Evolutionary conservation across 2,113 vertebrate genomes (phyloP), one percentile per base, ranked within the genome.

Genomic region (Gobiocypris rarus): DNA sequence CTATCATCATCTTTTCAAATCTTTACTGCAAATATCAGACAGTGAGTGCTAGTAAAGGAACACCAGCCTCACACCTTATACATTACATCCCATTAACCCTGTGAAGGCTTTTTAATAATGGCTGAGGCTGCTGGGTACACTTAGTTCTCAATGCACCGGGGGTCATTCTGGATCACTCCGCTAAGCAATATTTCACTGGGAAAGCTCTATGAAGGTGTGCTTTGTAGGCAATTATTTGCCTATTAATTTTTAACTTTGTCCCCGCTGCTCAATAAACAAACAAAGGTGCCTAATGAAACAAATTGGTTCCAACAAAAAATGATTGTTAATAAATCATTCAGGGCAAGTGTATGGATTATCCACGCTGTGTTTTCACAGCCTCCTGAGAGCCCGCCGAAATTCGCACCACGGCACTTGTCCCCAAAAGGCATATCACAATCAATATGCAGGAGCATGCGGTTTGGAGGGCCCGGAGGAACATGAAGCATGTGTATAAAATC

Each of bases 171-270:
- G 28, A 85, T 88, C 70, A 81, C 84, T 82, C 88, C 82, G 61
- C 34, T 52, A 84, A 87, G 87, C 87, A 83, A 90, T 89, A 89
- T 90, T 90, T 91, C 88, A 91, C 65, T 0, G 31, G 71, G 74
- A 83, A 61, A 65, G 87, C 87, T 26, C 75, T 82, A 45, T 84
- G 84, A 87, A 85, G 86, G 85, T 75, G 17, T 50, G 87, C 85
- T 89, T 93, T 91, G 89, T 89, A 82, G 70, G 75, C 91, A 93
- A 93, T 94, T 93, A 94, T 92, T 92, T 89, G 89, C 90, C 88
- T 88, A 90, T 94, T 93, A 91, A 92, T 94, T 93, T 92, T 92
- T 90, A 85, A 91, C 89, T 87, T 86, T 69, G 17, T 88, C 86
- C 86, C 82, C 84, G 83, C 83, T 87, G 86, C 88, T 91, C 91